A percentile compares a stretch with the other conserved stretches of the same genome.
phyloP scores from a whole-genome alignment of 2,888 invertebrate species.

The Lasioglossum vierecki region DNA sequence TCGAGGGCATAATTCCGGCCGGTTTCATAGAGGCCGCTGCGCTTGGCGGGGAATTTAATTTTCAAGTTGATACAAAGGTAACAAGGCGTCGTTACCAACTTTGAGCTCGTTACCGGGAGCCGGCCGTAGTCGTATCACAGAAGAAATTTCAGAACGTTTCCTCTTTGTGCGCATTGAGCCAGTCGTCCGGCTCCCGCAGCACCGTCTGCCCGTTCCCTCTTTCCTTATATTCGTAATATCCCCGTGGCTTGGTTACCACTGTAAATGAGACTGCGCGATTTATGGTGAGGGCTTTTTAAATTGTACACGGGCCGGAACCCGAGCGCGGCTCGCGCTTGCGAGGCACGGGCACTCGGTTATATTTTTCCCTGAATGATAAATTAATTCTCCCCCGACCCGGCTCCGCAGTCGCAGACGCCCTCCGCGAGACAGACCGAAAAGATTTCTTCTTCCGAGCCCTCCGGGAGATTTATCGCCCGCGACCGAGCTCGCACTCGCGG shows the following conservation, averaged over 20 bases:
- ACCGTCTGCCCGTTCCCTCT: neutral
- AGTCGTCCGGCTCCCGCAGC: neutral
- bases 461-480: conserved; percentile 57
- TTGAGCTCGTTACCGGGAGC: conserved; percentile 49
- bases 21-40: conserved; percentile 13
- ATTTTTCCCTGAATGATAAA: conserved; percentile 53
- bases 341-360: conserved; percentile 12
- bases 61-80: conserved; percentile 56
- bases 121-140: conserved; percentile 31
- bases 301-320: conserved; percentile 26
- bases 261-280: conserved; percentile 58
- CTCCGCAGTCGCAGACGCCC: neutral
- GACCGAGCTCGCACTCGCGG: neutral
- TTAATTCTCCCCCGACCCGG: conserved; percentile 45
- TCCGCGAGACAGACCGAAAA: conserved; percentile 22
- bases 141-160: conserved; percentile 49
- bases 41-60: conserved; percentile 47
- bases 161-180: conserved; percentile 42
- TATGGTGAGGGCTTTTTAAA: conserved; percentile 53
- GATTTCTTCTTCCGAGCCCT: conserved; percentile 42
- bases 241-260: conserved; percentile 28
- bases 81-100: conserved; percentile 53
- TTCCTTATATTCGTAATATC: conserved; percentile 55
- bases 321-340: neutral
- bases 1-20: conserved; percentile 13